Base-by-base conservation (phyloP, 2,113 vertebrate genomes). In the Prietella phreatophila region DNA sequence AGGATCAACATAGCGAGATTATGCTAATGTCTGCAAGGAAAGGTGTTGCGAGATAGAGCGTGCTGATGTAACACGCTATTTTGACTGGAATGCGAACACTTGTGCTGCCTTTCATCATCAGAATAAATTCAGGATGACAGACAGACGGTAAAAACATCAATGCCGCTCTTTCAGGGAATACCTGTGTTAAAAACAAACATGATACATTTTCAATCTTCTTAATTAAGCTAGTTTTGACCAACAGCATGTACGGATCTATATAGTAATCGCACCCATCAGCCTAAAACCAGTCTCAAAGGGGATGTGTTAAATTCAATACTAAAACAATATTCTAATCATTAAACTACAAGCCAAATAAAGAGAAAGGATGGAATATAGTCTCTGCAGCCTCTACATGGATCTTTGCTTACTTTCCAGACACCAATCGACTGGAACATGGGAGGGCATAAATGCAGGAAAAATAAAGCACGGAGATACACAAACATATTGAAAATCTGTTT, bases 1-100 rank as follows among this genome's bases (percentile, higher is more conserved):
- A 65, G 55, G 61, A 36, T 61, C 69, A 65, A 73, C n/a, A 71
- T 61, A 27, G 75, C 10, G 17, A 83, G 63, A 63, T n/a, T 88
- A 86, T 83, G 61, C 20, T 83, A 83, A 88, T 78, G 50, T 60
- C 33, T 58, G 47, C 25, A 30, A 39, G 86, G 79, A 47, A 87
- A 60, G 75, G 22, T 42, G 79, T 82, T 80, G n/a, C 13, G 60
- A 56, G 47, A 80, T 4, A 71, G 42, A 58, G 39, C 1, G 36
- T 50, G 58, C 60, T 84, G 27, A 42, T 30, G 1, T 0, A 79
- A 67, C 7, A 36, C 2, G 4, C 30, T 36, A 42, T 17, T 86
- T 67, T 69, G 13, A 27, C 50, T 50, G 33, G n/a, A 67, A 50
- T 53, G 42, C 7, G 3, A 80, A 55, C 69, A 27, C 22, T 50